Conservation (phyloP, 1,140 invertebrate genomes). For the Leptinotarsa texana region DNA sequence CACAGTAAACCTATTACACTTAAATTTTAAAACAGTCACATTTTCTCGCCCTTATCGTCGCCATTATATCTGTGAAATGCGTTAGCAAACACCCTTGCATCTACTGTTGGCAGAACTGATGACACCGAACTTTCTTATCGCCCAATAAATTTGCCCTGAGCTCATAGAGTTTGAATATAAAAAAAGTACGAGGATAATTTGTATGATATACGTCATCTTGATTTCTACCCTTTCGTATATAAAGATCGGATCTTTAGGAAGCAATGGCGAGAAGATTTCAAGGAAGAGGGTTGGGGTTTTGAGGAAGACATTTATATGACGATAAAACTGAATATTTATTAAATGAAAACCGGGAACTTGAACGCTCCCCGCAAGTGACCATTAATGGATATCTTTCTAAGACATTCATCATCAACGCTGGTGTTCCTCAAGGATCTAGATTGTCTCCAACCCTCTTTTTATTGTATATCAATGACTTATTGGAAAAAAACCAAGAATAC, state of each 20-base stretch:
- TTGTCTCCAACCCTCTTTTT: no score
- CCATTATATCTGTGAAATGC: slow-evolving; percentile 49
- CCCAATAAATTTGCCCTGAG: slow-evolving; percentile 43
- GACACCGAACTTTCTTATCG: slow-evolving; percentile 52
- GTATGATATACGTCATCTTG: slow-evolving; percentile 11
- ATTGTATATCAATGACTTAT: no score
- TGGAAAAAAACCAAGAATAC: no score
- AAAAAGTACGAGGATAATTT: slow-evolving; percentile 15
- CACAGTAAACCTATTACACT: slow-evolving; percentile 53
- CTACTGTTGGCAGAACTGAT: slow-evolving; percentile 48
- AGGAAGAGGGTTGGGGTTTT: no score
- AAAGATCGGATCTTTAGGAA: neutral
- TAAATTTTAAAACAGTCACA: slow-evolving; percentile 55
- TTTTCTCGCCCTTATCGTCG: slow-evolving; percentile 50
- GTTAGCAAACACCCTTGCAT: slow-evolving; percentile 43
- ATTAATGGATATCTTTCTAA: no score
- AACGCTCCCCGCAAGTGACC: no score
- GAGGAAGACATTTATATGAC: no score
- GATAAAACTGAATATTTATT: no score
- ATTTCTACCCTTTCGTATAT: slow-evolving; percentile 7
- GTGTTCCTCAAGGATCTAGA: no score
- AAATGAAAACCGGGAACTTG: no score
- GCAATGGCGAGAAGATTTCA: neutral
- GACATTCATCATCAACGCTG: no score
- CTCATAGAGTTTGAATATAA: slow-evolving; percentile 22